Percentiles rank a stretch among this genome's conserved stretches.
These are phyloP conservation scores for Indicator maculatus DNA, from an alignment of 2,113 vertebrate species.

Conservation along the genomic window DNA sequence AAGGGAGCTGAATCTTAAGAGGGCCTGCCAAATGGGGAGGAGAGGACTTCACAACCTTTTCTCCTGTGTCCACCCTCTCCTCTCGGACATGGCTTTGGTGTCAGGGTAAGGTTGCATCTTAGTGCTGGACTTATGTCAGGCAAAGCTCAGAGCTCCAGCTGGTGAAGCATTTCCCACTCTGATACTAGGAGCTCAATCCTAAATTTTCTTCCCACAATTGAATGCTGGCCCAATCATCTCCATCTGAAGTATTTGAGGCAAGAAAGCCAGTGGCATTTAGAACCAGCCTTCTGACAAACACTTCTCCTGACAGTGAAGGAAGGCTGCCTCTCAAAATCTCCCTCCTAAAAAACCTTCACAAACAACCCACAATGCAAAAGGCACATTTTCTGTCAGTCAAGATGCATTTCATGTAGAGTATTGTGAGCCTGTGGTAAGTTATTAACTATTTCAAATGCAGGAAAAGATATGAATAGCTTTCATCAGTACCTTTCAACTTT, in stretches of 20 bases:
- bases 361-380: not conserved
- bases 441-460: not conserved
- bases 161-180: not conserved
- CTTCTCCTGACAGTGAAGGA: not conserved
- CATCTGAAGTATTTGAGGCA: not conserved
- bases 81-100: not conserved
- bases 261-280: not conserved
- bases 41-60: not conserved
- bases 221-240: not conserved
- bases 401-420: not conserved
- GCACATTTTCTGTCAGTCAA: not conserved
- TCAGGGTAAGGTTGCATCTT: not conserved
- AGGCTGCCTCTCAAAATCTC: not conserved
- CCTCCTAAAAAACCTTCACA: not conserved
- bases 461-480: not conserved
- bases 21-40: not conserved
- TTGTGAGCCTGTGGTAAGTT: not conserved
- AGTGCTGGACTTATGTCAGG: not conserved
- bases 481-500: not conserved
- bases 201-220: not conserved
- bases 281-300: not conserved
- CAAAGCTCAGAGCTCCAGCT: not conserved
- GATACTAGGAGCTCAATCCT: not conserved
- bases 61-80: not conserved
- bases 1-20: not conserved